phyloP scores from a whole-genome alignment of 2,113 vertebrate species.

The Anguilla rostrata region DNA sequence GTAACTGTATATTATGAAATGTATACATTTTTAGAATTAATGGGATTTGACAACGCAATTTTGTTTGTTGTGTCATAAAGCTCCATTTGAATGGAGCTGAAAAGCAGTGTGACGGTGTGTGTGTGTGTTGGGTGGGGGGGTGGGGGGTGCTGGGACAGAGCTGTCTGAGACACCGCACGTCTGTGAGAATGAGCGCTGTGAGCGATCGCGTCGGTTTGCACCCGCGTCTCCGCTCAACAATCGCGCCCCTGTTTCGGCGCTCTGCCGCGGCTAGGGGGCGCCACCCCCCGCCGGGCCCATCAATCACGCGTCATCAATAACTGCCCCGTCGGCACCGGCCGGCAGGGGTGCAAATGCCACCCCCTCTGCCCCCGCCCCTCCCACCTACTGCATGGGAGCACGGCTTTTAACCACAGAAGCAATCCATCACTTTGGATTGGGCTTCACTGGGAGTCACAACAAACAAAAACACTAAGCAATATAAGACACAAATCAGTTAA shows the following conservation, averaged over 20 bases:
- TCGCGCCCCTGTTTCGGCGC: slow-evolving; percentile 31
- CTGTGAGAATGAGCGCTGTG: slow-evolving; percentile 21
- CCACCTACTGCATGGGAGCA: slow-evolving; percentile 72
- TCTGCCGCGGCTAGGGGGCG: slow-evolving; percentile 66
- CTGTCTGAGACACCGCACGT: slow-evolving; percentile 51
- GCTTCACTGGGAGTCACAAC: slow-evolving; percentile 15
- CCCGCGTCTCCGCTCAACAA: slow-evolving; percentile 15
- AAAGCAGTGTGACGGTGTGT: background rate
- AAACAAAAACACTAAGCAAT: background rate
- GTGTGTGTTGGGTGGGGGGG: slow-evolving; percentile 23
- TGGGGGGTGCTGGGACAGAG: slow-evolving; percentile 45
- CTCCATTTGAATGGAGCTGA: too few relatives aligned
- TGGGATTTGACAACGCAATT: too few relatives aligned
- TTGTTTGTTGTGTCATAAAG: too few relatives aligned
- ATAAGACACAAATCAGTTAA: too few relatives aligned
- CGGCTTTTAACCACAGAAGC: slow-evolving; percentile 45
- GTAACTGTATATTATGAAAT: too few relatives aligned
- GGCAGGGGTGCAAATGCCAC: slow-evolving; percentile 48
- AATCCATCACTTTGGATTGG: slow-evolving; percentile 66
- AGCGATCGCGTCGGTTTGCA: background rate
- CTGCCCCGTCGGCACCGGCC: slow-evolving; percentile 36
- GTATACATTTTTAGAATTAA: too few relatives aligned
- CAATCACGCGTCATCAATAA: slow-evolving; percentile 69
- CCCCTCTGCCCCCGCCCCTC: slow-evolving; percentile 46
- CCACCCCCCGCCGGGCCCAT: slow-evolving; percentile 65